A percentile compares a stretch with the other conserved stretches of the same genome.
phyloP scores from a whole-genome alignment of 2,113 vertebrate genomes.

The Crotalus tigris region DNA sequence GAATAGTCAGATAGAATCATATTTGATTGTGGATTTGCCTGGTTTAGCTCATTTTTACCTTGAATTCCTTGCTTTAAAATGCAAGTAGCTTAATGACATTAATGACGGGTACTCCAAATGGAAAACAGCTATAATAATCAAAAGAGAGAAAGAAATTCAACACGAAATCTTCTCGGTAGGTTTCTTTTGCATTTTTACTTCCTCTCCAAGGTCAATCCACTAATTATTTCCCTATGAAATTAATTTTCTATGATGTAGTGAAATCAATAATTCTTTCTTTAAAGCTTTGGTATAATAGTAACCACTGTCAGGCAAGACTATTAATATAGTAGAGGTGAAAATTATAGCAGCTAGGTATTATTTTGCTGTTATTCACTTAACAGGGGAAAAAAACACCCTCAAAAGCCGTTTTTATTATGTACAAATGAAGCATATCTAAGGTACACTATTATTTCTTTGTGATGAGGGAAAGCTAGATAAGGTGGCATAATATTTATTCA shows the following conservation, averaged over 20 bases:
- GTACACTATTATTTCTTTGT: neutral
- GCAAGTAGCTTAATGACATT: conserved; percentile 60
- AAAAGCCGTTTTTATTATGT: neutral
- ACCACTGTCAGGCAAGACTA: neutral
- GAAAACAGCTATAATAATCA: conserved; percentile 54
- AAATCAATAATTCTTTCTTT: conserved; percentile 32
- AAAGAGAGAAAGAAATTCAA: conserved; percentile 46
- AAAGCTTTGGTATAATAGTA: neutral
- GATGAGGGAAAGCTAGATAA: neutral
- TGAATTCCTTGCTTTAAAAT: conserved; percentile 45
- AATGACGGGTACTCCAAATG: conserved; percentile 52
- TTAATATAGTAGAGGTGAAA: neutral
- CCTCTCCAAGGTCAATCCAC: neutral
- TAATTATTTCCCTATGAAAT: conserved; percentile 11
- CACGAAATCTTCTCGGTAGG: conserved; percentile 25
- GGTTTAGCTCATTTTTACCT: conserved; percentile 23
- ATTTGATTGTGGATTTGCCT: conserved; percentile 54
- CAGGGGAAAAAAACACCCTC: neutral
- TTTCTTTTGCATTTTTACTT: conserved; percentile 18
- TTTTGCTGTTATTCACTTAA: conserved; percentile 12
- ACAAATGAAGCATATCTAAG: neutral
- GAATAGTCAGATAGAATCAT: conserved; percentile 35
- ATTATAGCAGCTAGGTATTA: neutral
- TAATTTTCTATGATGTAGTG: neutral
- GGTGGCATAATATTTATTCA: neutral